Evolutionary conservation across 2,113 vertebrate species (phyloP).

Genomic region (Scortum barcoo): DNA sequence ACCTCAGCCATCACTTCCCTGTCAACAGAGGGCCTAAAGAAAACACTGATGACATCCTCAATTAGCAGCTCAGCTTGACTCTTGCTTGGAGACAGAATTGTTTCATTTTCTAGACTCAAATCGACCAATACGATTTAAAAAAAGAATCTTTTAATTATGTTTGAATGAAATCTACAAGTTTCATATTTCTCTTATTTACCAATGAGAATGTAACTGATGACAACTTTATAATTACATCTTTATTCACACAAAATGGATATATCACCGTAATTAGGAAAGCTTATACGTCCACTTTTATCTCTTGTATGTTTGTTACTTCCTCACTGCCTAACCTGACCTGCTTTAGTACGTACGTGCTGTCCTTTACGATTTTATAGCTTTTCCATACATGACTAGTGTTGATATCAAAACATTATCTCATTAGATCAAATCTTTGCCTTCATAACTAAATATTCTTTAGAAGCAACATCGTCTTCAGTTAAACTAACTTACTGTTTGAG

Average conservation of each 20-base stretch:
- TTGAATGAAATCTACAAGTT: background rate
- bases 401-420: background rate
- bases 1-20: background rate
- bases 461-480: background rate
- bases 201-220: background rate
- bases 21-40: background rate
- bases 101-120: too few relatives aligned
- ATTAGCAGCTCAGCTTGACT: too few relatives aligned
- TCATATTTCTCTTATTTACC: background rate
- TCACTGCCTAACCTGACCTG: too few relatives aligned
- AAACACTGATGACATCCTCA: background rate
- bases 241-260: background rate
- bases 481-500: slow-evolving; percentile 63
- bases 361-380: background rate
- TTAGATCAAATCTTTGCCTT: background rate
- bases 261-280: background rate
- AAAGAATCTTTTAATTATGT: too few relatives aligned
- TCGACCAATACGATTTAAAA: too few relatives aligned
- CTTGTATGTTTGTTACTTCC: background rate
- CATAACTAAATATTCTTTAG: background rate
- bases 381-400: background rate
- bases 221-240: background rate
- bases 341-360: too few relatives aligned
- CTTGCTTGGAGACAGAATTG: too few relatives aligned
- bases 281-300: background rate